A percentile compares a stretch with the other conserved stretches of the same genome.
phyloP scores from a whole-genome alignment of 92 coral and sea anemone genomes.

The Zoanthus solanderi region DNA sequence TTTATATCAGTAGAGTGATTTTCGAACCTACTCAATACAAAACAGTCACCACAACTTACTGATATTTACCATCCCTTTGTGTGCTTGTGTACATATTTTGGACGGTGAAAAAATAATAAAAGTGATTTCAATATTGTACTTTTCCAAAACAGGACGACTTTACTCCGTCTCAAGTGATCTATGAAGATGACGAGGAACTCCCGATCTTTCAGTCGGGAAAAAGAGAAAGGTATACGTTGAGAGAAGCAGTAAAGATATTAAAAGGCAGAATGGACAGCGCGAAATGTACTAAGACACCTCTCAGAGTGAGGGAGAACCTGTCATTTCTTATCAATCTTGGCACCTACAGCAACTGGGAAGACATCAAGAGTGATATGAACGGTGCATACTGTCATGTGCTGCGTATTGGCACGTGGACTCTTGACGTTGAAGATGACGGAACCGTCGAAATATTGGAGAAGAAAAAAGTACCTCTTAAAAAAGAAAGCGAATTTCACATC shows the following conservation, averaged over 20 bases:
- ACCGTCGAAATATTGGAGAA: slow-evolving; percentile 40
- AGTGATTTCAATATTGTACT: too few relatives aligned
- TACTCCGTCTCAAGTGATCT: too few relatives aligned
- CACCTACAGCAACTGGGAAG: slow-evolving; percentile 49
- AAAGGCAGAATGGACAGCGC: not conserved
- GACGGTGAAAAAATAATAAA: too few relatives aligned
- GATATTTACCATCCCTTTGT: too few relatives aligned
- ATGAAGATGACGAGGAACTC: not conserved
- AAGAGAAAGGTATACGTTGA: slow-evolving; percentile 40
- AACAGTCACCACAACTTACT: too few relatives aligned
- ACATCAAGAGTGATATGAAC: slow-evolving; percentile 70
- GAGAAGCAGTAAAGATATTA: slow-evolving; percentile 46
- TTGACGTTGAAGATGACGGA: slow-evolving; percentile 37
- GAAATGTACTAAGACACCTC: slow-evolving; percentile 62
- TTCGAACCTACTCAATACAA: too few relatives aligned
- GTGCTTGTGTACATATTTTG: too few relatives aligned
- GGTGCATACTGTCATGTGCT: slow-evolving; percentile 48
- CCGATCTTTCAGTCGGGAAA: slow-evolving; percentile 48
- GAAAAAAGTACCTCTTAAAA: slow-evolving; percentile 30
- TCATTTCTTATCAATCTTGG: slow-evolving; percentile 58
- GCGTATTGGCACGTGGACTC: slow-evolving; percentile 65
- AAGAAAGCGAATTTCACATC: slow-evolving; percentile 40
- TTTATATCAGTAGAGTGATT: too few relatives aligned
- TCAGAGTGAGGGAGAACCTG: slow-evolving; percentile 54
- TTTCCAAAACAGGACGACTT: too few relatives aligned